phyloP scores from a whole-genome alignment of 2,888 invertebrate species.

The Microdon myrmicae region DNA sequence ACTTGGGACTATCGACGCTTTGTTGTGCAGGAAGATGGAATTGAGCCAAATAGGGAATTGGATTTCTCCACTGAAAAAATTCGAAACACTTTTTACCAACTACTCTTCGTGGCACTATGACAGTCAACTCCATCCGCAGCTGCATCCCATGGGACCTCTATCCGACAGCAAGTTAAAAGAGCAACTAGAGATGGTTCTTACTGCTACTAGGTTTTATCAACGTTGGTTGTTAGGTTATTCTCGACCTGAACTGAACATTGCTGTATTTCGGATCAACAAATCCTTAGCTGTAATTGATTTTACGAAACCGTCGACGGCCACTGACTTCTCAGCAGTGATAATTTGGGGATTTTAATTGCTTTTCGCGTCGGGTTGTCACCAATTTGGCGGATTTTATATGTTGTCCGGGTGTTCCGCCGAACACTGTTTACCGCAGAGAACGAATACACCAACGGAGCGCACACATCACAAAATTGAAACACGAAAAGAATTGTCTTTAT shows the following conservation, averaged over 20 bases:
- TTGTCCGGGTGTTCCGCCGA: too few relatives aligned
- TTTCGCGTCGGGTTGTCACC: slow-evolving; percentile 31
- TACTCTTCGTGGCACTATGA: slow-evolving; percentile 99
- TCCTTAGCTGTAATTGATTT: slow-evolving; percentile 57
- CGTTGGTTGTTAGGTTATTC: slow-evolving; percentile 79
- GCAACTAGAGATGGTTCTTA: slow-evolving; percentile 90
- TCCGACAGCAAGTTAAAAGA: slow-evolving; percentile 70
- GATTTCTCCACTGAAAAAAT: slow-evolving; percentile 89
- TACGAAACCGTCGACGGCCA: slow-evolving; percentile 58
- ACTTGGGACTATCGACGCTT: slow-evolving; percentile 97
- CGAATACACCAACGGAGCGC: too few relatives aligned
- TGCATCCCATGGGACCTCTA: slow-evolving; percentile 70
- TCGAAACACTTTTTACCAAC: slow-evolving; percentile 95
- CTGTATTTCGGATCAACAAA: slow-evolving; percentile 60
- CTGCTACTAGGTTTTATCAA: slow-evolving; percentile 98
- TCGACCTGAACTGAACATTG: slow-evolving; percentile 58
- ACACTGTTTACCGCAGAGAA: too few relatives aligned
- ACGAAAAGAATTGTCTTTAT: too few relatives aligned
- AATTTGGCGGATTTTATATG: too few relatives aligned
- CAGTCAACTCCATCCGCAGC: slow-evolving; percentile 81
- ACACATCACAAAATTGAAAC: too few relatives aligned
- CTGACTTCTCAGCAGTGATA: slow-evolving; percentile 44
- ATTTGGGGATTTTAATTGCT: too few relatives aligned
- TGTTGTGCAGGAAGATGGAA: slow-evolving; percentile 79
- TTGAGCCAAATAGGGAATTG: slow-evolving; percentile 82